Percentiles rank a stretch among this genome's conserved stretches.
Evolutionary conservation across 2,888 invertebrate species (phyloP).

Genomic region (Heliconius hortense): DNA sequence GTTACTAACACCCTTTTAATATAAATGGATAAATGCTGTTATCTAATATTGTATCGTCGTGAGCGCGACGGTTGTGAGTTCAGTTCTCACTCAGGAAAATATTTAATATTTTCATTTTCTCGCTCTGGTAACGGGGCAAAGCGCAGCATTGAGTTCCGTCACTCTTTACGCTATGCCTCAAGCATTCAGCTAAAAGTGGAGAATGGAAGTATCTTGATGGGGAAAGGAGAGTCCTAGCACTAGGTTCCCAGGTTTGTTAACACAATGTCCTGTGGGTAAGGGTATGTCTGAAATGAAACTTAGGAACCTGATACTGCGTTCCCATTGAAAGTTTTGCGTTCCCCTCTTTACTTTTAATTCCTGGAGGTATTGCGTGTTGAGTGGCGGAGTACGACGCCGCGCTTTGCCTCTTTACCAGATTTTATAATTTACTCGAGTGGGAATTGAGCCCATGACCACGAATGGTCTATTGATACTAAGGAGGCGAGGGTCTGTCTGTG

Average conservation of each 20-base stretch:
- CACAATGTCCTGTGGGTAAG: too few species aligned
- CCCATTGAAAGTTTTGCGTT: not conserved
- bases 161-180: not conserved
- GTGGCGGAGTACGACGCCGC: not conserved
- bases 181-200: not conserved
- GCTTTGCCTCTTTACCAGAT: not conserved
- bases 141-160: not conserved
- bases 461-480: not conserved
- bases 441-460: not conserved
- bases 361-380: not conserved
- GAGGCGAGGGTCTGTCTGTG: too few species aligned
- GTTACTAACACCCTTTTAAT: conserved; percentile 6
- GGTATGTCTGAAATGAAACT: not conserved
- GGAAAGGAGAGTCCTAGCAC: not conserved
- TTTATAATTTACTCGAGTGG: not conserved
- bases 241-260: not conserved
- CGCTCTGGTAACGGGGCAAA: too few species aligned
- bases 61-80: not conserved
- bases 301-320: not conserved
- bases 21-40: not conserved
- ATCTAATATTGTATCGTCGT: not conserved
- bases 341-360: not conserved
- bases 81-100: not conserved
- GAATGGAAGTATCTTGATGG: not conserved
- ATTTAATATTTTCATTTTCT: not conserved